Evolutionary conservation across 2,113 vertebrate species (phyloP).

Genomic region (Tylochromis polylepis): DNA sequence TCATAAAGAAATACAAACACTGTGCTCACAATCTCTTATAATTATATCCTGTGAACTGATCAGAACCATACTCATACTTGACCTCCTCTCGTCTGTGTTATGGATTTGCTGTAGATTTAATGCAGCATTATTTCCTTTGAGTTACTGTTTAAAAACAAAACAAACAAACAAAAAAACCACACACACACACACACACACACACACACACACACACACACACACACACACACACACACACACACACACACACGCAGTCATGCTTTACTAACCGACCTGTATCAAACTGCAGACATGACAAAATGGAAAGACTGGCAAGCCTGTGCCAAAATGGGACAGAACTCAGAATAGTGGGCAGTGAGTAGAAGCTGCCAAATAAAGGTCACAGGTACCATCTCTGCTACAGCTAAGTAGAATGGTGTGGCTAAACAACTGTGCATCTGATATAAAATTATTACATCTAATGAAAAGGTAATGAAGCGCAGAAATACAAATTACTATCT

Average conservation of each 20-base stretch:
- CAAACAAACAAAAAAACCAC: accelerated
- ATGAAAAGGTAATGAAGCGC: background rate
- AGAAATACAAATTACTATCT: background rate
- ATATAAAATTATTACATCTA: background rate
- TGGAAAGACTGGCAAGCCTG: background rate
- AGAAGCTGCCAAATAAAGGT: background rate
- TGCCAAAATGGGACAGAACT: background rate
- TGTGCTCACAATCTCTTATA: background rate
- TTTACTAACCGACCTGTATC: background rate
- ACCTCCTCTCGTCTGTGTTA: background rate
- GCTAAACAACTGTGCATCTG: background rate
- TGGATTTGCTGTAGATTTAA: background rate
- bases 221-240: too few species aligned
- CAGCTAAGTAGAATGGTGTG: background rate
- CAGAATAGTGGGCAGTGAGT: background rate
- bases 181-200: too few species aligned
- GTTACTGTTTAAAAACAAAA: background rate
- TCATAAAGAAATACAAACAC: background rate
- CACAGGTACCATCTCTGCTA: background rate
- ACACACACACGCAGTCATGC: background rate
- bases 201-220: too few species aligned
- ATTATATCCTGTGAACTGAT: background rate
- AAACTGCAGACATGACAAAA: background rate
- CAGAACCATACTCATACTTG: background rate
- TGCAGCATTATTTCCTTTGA: background rate